Evolutionary conservation across 2,797 vertebrate genomes (phyloP).

Genomic region (Cottoperca gobio): DNA sequence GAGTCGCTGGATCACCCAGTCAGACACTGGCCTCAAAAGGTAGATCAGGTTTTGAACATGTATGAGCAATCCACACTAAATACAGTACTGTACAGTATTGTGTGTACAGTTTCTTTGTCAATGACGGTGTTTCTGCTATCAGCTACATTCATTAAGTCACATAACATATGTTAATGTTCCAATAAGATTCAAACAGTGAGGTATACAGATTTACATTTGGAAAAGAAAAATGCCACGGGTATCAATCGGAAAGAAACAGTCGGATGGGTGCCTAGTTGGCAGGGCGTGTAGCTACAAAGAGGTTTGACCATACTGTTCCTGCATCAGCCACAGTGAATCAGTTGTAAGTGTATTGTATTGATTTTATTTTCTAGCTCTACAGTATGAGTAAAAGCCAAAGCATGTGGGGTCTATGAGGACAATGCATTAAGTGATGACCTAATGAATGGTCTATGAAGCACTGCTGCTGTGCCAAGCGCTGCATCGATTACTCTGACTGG

Average conservation of each 20-base stretch:
- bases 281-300: neutral
- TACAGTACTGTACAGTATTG: neutral
- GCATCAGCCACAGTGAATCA: slow-evolving; percentile 33
- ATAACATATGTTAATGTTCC: neutral
- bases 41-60: neutral
- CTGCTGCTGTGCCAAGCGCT: neutral
- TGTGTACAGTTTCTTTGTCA: neutral
- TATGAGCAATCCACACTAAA: neutral
- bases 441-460: no score
- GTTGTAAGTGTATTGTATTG: slow-evolving; percentile 37
- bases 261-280: neutral
- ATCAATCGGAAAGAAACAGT: neutral
- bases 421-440: slow-evolving; percentile 40
- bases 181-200: neutral
- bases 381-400: slow-evolving; percentile 25
- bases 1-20: neutral
- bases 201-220: neutral
- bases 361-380: slow-evolving; percentile 32
- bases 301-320: slow-evolving; percentile 12
- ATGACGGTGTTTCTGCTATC: no score
- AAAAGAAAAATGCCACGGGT: neutral
- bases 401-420: slow-evolving; percentile 7
- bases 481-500: slow-evolving; percentile 20
- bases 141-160: neutral
- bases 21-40: neutral